A percentile compares a stretch with the other conserved stretches of the same genome.
Evolutionary conservation across 2,113 vertebrate genomes (phyloP).

Genomic region (Porphyrio hochstetteri): DNA sequence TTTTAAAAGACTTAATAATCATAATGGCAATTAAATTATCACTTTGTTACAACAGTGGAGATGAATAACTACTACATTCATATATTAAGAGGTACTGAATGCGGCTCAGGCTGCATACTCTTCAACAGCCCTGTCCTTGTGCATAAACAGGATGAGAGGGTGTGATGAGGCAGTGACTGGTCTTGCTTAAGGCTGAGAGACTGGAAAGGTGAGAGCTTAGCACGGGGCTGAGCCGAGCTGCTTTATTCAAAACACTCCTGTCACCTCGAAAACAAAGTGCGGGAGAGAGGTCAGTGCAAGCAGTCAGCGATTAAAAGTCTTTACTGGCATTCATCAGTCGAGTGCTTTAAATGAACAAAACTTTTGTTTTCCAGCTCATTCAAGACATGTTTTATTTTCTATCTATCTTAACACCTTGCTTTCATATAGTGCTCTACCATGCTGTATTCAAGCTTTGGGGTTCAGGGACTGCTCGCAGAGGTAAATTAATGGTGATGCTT

Average conservation of each 20-base stretch:
- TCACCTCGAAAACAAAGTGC: not conserved
- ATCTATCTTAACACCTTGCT: not conserved
- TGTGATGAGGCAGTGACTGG: not conserved
- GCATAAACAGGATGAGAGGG: not conserved
- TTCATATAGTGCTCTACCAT: not conserved
- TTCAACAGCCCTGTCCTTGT: not conserved
- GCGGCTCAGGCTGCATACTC: not conserved
- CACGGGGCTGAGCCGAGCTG: not conserved
- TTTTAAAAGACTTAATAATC: not conserved
- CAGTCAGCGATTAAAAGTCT: not conserved
- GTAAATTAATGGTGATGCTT: not conserved
- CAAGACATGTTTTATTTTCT: not conserved
- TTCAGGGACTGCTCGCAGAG: not conserved
- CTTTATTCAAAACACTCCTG: not conserved
- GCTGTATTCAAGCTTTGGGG: not conserved
- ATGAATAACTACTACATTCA: not conserved
- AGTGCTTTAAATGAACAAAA: not conserved
- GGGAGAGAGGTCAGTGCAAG: not conserved
- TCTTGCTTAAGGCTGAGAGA: not conserved
- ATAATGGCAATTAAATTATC: not conserved
- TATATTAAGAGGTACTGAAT: not conserved
- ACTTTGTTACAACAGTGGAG: not conserved
- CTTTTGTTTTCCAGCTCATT: not conserved
- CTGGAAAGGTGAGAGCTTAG: not conserved
- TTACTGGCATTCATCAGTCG: not conserved